Base-by-base conservation (phyloP, 2,888 invertebrate species). In the Falcaria lacertinaria region DNA sequence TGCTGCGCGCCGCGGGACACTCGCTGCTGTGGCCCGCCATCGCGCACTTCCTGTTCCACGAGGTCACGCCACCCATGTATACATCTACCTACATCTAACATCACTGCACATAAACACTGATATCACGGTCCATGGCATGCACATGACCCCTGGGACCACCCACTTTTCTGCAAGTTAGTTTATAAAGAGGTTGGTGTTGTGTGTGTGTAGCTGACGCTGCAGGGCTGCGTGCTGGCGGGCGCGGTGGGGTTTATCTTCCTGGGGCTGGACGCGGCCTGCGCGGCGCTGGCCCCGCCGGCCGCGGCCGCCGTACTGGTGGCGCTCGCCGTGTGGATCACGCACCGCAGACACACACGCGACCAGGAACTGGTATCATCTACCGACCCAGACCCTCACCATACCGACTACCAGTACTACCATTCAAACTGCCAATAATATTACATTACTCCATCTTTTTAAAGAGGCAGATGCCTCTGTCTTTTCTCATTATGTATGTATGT, bases 211-310 rank as follows among this genome's bases (percentile, higher is more conserved):
- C 19, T 76, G 56, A 81, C 77, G 7, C 63, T 81, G 58, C 77
- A 83, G 73, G 80, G 84, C 32, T 92, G 94, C 69, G 75, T 79
- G 85, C 90, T 81, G 64, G 39, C 69, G 81, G 52, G 95, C 92
- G 44, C 96, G 92, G 40, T 85, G 86, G 50, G 80, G 93, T 93
- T 43, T 94, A 96, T 88, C 92, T 93, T 81, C n/a, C 65, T 50
- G 47, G 70, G 94, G 94, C 42, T 93, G 94, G 15, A 53, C 67
- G 44, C 41, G 32, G 48, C 52, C 13, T 64, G 64, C 42, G 64
- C 57, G 47, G 44, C 50, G 39, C 52, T 63, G 45, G n/a, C n/a
- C n/a, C 52, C 64, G 51, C 60, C 70, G 28, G 64, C 49, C 0
- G 65, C 56, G 0, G 65, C 55, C 33, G 57, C 52, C 19, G 63